Conservation (phyloP, 2,888 invertebrate species). For the Luperina nickerlii region DNA sequence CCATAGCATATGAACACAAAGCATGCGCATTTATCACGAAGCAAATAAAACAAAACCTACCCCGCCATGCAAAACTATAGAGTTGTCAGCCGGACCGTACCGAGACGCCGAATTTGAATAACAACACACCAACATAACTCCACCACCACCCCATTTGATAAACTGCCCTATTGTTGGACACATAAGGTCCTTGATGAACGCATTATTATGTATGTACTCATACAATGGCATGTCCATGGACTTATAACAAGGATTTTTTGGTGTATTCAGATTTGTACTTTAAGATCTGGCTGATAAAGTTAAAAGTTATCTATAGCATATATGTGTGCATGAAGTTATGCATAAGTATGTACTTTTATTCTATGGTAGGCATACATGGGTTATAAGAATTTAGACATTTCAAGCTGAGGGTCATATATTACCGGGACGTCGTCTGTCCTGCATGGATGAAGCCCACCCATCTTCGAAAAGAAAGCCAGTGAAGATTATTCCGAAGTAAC, state of each 20-base stretch:
- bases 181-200: slow-evolving; percentile 38
- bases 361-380: slow-evolving; percentile 8
- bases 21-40: slow-evolving; percentile 66
- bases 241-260: slow-evolving; percentile 36
- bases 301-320: slow-evolving; percentile 4
- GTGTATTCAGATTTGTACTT: slow-evolving; percentile 31
- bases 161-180: slow-evolving; percentile 33
- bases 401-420: slow-evolving; percentile 36
- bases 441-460: slow-evolving; percentile 41
- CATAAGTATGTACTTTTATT: slow-evolving; percentile 20
- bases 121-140: slow-evolving; percentile 38
- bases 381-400: slow-evolving; percentile 43
- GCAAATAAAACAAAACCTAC: slow-evolving; percentile 57
- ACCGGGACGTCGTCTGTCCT: neutral
- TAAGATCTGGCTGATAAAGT: slow-evolving; percentile 13
- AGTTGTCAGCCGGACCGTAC: slow-evolving; percentile 60
- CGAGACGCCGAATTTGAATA: slow-evolving; percentile 63
- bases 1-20: slow-evolving; percentile 56
- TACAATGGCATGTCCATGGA: slow-evolving; percentile 53
- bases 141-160: slow-evolving; percentile 28
- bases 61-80: slow-evolving; percentile 58
- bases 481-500: neutral
- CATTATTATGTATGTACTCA: slow-evolving; percentile 24
- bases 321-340: slow-evolving; percentile 32
- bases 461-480: slow-evolving; percentile 1